Conservation (phyloP, 2,113 vertebrate genomes). For the Perca schrenkii region DNA sequence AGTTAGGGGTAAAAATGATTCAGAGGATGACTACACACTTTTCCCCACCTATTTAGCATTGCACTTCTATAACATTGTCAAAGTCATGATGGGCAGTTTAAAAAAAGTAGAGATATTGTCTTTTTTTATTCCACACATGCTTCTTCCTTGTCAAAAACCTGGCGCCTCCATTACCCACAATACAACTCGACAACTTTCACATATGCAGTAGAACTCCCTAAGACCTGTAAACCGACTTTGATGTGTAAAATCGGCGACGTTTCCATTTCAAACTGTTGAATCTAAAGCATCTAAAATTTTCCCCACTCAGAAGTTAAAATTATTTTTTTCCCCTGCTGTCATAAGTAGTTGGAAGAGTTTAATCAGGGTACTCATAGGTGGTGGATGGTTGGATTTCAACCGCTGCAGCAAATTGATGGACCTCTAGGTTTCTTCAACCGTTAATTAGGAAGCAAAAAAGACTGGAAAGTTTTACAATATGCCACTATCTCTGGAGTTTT, state of each 20-base stretch:
- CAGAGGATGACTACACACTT: neutral
- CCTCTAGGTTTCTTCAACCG: constrained; percentile 11
- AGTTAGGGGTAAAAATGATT: constrained; percentile 5
- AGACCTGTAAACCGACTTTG: neutral
- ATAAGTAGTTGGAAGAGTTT: constrained; percentile 1
- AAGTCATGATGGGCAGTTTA: neutral
- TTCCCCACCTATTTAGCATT: neutral
- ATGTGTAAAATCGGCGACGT: neutral
- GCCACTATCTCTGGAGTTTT: constrained; percentile 7
- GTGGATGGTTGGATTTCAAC: neutral
- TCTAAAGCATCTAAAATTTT: neutral
- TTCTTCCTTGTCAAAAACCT: constrained; percentile 3
- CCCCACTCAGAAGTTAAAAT: constrained; percentile 3
- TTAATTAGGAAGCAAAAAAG: constrained; percentile 32
- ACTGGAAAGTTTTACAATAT: constrained; percentile 11
- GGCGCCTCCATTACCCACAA: neutral
- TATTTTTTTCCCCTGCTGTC: neutral
- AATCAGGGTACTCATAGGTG: neutral
- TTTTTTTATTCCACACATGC: neutral
- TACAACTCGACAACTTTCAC: neutral
- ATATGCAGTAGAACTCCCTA: neutral
- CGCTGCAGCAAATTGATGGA: constrained; percentile 21
- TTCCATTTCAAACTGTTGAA: neutral
- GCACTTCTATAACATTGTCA: neutral
- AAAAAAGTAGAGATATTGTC: neutral